phyloP scores from a whole-genome alignment of 53 echinoderm and acorn worm genomes.

The Hippasteria phrygiana region DNA sequence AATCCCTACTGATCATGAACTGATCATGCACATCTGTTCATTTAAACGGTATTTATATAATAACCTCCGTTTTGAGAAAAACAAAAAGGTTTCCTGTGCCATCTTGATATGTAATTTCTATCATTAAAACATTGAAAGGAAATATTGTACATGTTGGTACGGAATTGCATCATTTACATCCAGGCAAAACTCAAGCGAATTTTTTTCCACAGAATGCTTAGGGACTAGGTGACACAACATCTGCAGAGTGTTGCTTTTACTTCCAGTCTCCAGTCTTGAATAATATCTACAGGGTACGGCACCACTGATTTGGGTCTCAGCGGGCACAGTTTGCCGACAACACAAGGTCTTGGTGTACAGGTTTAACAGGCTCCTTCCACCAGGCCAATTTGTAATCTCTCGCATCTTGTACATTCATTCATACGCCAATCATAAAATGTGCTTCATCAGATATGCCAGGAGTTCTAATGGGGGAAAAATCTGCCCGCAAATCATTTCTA shows the following conservation, averaged over 20 bases:
- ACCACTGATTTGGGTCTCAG: neutral
- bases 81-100: too few species aligned
- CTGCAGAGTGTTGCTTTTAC: neutral
- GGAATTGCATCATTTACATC: neutral
- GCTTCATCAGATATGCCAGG: neutral
- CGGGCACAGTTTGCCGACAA: neutral
- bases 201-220: neutral
- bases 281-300: constrained; percentile 8
- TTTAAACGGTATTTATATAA: too few species aligned
- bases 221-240: neutral
- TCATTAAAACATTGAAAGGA: neutral
- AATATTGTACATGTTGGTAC: neutral
- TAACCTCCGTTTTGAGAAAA: too few species aligned
- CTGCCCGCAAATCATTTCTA: neutral
- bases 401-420: neutral
- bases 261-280: neutral
- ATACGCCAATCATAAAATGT: neutral
- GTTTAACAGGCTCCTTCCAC: neutral
- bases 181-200: neutral
- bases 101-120: too few species aligned
- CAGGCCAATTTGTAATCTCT: constrained; percentile 14
- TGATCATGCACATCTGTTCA: too few species aligned
- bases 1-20: too few species aligned
- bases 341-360: neutral
- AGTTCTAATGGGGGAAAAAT: neutral